Percentiles rank a stretch among this genome's conserved stretches.
phyloP scores from a whole-genome alignment of 2,888 invertebrate species.

The Philereme transversata region DNA sequence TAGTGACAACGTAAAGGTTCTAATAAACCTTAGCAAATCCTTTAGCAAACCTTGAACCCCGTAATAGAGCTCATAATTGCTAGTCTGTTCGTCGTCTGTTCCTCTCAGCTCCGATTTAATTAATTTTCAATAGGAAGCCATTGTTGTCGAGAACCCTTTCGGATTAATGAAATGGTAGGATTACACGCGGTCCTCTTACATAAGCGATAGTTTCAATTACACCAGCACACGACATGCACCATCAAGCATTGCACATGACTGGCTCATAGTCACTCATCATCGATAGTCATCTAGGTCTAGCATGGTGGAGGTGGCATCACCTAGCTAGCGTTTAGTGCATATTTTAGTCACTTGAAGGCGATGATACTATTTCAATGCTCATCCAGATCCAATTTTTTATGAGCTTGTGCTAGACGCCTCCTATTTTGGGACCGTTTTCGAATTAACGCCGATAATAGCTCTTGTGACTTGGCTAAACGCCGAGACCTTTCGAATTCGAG shows the following conservation, averaged over 20 bases:
- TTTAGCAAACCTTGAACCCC: conserved; percentile 46
- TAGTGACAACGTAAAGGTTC: conserved; percentile 21
- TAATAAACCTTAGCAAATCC: conserved; percentile 44
- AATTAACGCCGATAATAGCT: conserved; percentile 44
- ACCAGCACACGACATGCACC: conserved; percentile 76
- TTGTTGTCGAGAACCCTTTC: conserved; percentile 35
- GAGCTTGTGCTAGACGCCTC: conserved; percentile 66
- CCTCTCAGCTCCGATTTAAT: conserved; percentile 30
- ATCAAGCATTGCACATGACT: conserved; percentile 80
- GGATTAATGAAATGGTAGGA: conserved; percentile 37
- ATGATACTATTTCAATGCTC: conserved; percentile 49
- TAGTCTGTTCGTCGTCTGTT: conserved; percentile 32
- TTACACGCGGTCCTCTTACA: conserved; percentile 36
- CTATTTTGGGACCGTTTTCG: conserved; percentile 74
- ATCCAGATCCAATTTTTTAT: conserved; percentile 52
- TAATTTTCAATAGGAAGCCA: conserved; percentile 42
- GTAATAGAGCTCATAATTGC: conserved; percentile 35
- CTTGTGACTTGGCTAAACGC: conserved; percentile 19
- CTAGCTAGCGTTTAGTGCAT: conserved; percentile 78
- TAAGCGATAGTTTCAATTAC: conserved; percentile 55
- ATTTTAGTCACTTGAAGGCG: conserved; percentile 49
- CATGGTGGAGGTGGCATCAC: conserved; percentile 80
- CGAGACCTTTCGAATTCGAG: conserved; percentile 28
- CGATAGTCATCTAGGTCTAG: conserved; percentile 75
- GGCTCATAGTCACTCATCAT: conserved; percentile 74